Conservation (phyloP, 2,797 vertebrate species). For the Crax fasciolata region DNA sequence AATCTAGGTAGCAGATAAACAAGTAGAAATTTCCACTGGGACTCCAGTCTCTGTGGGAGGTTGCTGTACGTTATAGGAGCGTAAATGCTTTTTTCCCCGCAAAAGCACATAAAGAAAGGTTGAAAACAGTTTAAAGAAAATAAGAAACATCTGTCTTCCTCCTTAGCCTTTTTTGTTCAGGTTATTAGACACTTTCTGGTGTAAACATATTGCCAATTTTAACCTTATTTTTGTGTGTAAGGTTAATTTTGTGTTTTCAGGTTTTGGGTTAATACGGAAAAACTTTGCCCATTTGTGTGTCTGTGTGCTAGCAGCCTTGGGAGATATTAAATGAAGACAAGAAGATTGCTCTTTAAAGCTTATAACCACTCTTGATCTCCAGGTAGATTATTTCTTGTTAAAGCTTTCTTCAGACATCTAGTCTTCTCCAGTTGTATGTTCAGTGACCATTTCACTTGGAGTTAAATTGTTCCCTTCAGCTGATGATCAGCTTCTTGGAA, state of each 20-base stretch:
- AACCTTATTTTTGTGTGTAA: background rate
- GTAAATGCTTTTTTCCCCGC: background rate
- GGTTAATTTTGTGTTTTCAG: background rate
- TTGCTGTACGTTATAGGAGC: constrained; percentile 27
- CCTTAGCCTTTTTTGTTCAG: constrained; percentile 26
- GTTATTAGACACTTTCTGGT: constrained; percentile 31
- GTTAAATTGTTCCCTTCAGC: background rate
- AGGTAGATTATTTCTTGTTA: background rate
- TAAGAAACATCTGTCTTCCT: constrained; percentile 73
- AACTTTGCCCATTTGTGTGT: background rate
- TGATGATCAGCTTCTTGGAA: constrained; percentile 35
- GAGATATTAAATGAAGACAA: background rate
- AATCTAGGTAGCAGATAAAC: constrained; percentile 42
- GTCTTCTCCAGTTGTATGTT: background rate
- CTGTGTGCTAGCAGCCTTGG: background rate
- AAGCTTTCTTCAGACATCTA: background rate
- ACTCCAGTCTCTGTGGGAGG: constrained; percentile 49
- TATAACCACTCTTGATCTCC: background rate
- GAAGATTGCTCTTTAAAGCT: background rate
- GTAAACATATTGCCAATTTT: constrained; percentile 23
- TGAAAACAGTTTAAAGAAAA: constrained; percentile 70
- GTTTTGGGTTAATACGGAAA: background rate
- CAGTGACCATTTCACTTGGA: constrained; percentile 7
- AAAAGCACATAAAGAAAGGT: constrained; percentile 46
- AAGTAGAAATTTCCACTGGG: constrained; percentile 35